Evolutionary conservation across 2,888 invertebrate genomes (phyloP), one percentile per base, ranked within the genome.

Genomic region (Mechanitis messenoides): DNA sequence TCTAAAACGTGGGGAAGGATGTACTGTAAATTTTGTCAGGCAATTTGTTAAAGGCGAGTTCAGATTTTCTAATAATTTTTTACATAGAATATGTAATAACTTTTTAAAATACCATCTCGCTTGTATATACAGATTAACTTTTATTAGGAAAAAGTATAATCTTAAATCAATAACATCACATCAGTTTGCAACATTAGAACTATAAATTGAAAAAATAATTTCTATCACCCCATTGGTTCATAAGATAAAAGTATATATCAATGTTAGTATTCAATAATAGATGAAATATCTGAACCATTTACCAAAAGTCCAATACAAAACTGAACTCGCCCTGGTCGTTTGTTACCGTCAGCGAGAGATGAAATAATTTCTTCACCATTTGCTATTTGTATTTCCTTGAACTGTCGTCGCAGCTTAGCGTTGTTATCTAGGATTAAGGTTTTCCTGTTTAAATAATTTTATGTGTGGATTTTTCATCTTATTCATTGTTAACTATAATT

Each of bases 281-380:
- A 50, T 50, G 50, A 50, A 50, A 50, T 50, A 50, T 50, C 50
- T 50, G 11, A 50, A 50, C 28, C 50, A 50, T 50, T 50, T 50
- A 50, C 50, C 50, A 50, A 50, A 50, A 50, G 50, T 50, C 50
- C 50, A 50, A 50, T 50, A 50, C 50, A 50, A 50, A 50, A 50
- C 50, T 50, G 31, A 50, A 50, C 50, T 50, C 50, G 50, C 50
- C 31, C 50, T 50, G 50, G 31, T 50, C 50, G 31, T 50, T 50
- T 50, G 50, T 50, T 31, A 50, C 50, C 50, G 50, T 50, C 50
- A 50, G 50, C 7, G 31, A 31, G 50, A 50, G 50, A 50, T 50
- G 50, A 50, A 50, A 50, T 50, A 50, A 50, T 50, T 50, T 50
- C 50, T 50, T 50, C 50, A 50, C 50, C 50, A 50, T 50, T 50